Base-by-base conservation (phyloP, 1,140 invertebrate species). In the Drosophila rufa region DNA sequence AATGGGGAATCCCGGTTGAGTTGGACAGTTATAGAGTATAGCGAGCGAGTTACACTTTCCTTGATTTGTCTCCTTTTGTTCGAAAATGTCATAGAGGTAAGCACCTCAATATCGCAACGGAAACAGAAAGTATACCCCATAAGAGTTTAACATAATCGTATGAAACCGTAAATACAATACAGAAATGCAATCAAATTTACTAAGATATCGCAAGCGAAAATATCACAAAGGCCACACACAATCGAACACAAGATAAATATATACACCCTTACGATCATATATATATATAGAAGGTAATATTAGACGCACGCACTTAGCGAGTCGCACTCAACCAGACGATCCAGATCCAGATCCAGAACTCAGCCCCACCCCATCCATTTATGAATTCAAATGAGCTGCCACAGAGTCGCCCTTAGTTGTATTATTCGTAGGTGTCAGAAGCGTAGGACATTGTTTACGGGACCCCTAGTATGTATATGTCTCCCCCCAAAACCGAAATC, bases 141-240 rank as follows among this genome's bases (percentile, higher is more conserved):
- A 69, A 74, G 77, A 51, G 57, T 73, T 47, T 61, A 71, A 60
- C 57, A 68, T 66, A 75, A 42, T 73, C 56, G 60, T 75, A 78
- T 53, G 60, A 69, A 68, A 68, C 62, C 30, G 27, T 33, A 69
- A 67, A 77, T 80, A 82, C 80, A 89, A 87, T 77, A 83, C 70
- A 67, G 80, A 77, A 87, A 70, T 80, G 77, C 84, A 87, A 87
- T 87, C 84, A 87, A 80, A 68, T 80, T 89, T 83, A 85, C 62
- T 81, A 87, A 83, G 48, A 69, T 77, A 87, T 80, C 76, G 75
- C 64, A 57, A 73, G 36, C 53, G 46, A 51, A 38, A 71, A 71
- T 73, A 73, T 48, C 68, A 73, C 69, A 25, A 50, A 59, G 25
- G 53, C 45, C 51, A 82, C 43, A 68, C 65, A 62, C 65, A 81